phyloP scores from a whole-genome alignment of 2,888 invertebrate genomes.

The Microdon myrmicae region DNA sequence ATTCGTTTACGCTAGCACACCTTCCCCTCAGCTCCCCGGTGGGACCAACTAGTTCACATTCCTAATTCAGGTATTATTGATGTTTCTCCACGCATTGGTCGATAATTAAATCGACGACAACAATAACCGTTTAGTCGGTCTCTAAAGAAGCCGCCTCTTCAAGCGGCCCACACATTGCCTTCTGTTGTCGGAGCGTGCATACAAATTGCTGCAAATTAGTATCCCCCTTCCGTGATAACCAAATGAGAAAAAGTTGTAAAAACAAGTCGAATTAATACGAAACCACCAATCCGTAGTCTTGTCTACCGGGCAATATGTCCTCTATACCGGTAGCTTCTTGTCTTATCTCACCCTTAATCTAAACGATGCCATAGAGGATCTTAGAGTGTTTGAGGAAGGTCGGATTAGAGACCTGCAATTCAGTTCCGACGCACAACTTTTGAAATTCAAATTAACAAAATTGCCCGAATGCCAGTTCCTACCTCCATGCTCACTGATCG shows the following conservation, averaged over 20 bases:
- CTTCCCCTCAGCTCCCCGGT: conserved; percentile 4
- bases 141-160: conserved; percentile 32
- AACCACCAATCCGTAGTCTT: conserved; percentile 17
- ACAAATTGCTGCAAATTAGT: conserved; percentile 44
- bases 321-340: conserved; percentile 15
- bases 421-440: conserved; percentile 27
- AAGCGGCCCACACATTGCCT: conserved; percentile 32
- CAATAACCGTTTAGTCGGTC: conserved; percentile 50
- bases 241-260: no score
- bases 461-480: conserved; percentile 43
- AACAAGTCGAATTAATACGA: conserved; percentile 32
- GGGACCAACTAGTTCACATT: conserved; percentile 17
- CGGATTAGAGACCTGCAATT: conserved; percentile 31
- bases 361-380: conserved; percentile 36
- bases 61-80: conserved; percentile 41
- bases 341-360: conserved; percentile 35
- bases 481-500: conserved; percentile 33
- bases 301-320: conserved; percentile 20
- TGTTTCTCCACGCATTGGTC: conserved; percentile 49
- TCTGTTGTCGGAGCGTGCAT: conserved; percentile 32
- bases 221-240: conserved; percentile 17
- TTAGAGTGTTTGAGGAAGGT: conserved; percentile 33
- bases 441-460: conserved; percentile 50
- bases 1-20: conserved; percentile 23
- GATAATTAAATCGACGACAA: conserved; percentile 45